Evolutionary conservation across 1,140 invertebrate species (phyloP).

Genomic region (Drosophila saltans): DNA sequence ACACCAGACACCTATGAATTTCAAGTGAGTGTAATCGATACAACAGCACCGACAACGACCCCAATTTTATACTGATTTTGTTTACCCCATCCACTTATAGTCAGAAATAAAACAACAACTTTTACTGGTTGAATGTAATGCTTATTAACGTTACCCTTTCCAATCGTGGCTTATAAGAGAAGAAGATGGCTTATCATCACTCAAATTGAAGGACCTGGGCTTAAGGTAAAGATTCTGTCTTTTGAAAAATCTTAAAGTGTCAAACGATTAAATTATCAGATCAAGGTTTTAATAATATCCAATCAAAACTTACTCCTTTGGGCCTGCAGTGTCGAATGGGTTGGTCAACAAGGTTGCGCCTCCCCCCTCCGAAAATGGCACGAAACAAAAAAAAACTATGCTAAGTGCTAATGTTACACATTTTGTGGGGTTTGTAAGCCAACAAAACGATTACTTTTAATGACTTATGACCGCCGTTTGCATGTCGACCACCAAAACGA

Average conservation of each 20-base stretch:
- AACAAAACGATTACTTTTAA: constrained; percentile 81
- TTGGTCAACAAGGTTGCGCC: constrained; percentile 69
- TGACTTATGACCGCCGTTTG: constrained; percentile 78
- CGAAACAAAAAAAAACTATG: constrained; percentile 29
- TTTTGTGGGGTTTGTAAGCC: constrained; percentile 73
- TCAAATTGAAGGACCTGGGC: neutral
- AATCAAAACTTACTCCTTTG: neutral
- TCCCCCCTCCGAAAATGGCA: constrained; percentile 19
- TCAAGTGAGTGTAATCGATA: constrained; percentile 52
- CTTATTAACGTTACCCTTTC: neutral
- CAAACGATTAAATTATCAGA: neutral
- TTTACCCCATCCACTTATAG: neutral
- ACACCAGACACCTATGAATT: constrained; percentile 15
- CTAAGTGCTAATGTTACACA: constrained; percentile 73
- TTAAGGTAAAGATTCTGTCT: neutral
- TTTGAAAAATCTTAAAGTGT: neutral
- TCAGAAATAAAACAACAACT: neutral
- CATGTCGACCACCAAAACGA: constrained; percentile 45
- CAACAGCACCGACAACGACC: constrained; percentile 35
- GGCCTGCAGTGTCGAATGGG: constrained; percentile 1
- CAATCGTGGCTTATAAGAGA: too few relatives aligned
- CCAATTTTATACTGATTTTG: constrained; percentile 26
- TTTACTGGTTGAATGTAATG: neutral
- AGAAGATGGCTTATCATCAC: too few relatives aligned
- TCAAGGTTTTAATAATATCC: constrained; percentile 1